Percentiles rank a stretch among this genome's conserved stretches.
Evolutionary conservation across 1,140 invertebrate species (phyloP).

Genomic region (Drosophila simulans): DNA sequence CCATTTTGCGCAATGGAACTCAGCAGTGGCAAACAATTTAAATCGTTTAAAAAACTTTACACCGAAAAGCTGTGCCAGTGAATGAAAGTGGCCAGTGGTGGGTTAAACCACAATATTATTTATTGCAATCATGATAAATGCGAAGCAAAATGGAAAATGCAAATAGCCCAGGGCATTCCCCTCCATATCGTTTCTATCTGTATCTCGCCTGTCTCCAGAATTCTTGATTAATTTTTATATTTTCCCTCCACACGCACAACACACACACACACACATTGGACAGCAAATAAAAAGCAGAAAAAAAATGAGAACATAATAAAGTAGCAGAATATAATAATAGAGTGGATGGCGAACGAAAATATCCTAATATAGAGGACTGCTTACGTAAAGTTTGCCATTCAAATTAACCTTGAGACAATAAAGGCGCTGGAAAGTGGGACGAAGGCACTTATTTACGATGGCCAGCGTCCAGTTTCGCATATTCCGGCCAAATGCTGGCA

Average conservation of each 20-base stretch:
- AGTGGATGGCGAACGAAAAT: slow-evolving; percentile 35
- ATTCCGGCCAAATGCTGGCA: slow-evolving; percentile 50
- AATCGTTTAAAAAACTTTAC: slow-evolving; percentile 33
- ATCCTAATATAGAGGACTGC: slow-evolving; percentile 40
- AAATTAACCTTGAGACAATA: slow-evolving; percentile 82
- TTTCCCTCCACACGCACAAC: neutral
- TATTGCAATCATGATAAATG: slow-evolving; percentile 72
- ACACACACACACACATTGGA: slow-evolving; percentile 7
- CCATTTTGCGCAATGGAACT: slow-evolving; percentile 13
- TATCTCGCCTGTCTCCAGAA: slow-evolving; percentile 52
- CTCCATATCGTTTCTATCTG: slow-evolving; percentile 35
- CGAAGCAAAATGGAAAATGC: slow-evolving; percentile 56
- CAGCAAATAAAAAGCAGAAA: slow-evolving; percentile 26
- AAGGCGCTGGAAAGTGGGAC: slow-evolving; percentile 30
- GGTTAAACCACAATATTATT: slow-evolving; percentile 69
- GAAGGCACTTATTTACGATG: slow-evolving; percentile 39
- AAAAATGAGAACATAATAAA: slow-evolving; percentile 10
- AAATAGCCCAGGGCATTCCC: slow-evolving; percentile 44
- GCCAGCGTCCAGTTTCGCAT: slow-evolving; percentile 28
- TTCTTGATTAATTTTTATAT: slow-evolving; percentile 70
- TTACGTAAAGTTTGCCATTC: slow-evolving; percentile 73
- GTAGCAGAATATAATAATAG: slow-evolving; percentile 48
- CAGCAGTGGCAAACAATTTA: slow-evolving; percentile 22
- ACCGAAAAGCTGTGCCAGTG: neutral
- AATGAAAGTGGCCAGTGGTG: slow-evolving; percentile 28